Percentiles rank a stretch among this genome's conserved stretches.
Conservation (phyloP, 2,888 invertebrate species). For the Drosophila quinaria region DNA sequence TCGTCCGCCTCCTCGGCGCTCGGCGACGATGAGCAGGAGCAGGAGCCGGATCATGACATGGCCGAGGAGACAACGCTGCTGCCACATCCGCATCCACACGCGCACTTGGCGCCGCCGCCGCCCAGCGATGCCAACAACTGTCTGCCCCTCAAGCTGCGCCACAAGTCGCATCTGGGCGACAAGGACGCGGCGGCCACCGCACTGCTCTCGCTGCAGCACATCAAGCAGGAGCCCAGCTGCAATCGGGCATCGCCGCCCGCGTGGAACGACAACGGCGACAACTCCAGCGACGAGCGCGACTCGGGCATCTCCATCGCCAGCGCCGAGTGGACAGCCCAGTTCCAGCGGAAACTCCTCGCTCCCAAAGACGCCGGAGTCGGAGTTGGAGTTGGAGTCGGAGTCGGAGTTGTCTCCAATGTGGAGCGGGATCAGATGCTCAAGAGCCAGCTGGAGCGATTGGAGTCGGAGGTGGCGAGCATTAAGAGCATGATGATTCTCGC, state of each 20-base stretch:
- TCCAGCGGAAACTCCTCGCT: constrained; percentile 78
- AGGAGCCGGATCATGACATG: constrained; percentile 86
- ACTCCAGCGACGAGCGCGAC: constrained; percentile 95
- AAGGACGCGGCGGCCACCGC: constrained; percentile 95
- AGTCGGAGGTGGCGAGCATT: constrained; percentile 95
- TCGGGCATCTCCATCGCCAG: constrained; percentile 93
- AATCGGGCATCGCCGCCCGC: constrained; percentile 90
- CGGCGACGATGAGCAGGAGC: constrained; percentile 86
- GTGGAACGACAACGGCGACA: constrained; percentile 92
- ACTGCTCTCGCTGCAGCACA: constrained; percentile 92
- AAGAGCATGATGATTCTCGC: constrained; percentile 91
- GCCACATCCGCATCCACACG: constrained; percentile 33
- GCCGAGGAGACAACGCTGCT: constrained; percentile 56
- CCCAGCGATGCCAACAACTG: constrained; percentile 90
- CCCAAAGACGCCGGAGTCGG: constrained; percentile 49
- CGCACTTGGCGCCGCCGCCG: constrained; percentile 4
- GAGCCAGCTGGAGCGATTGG: constrained; percentile 94
- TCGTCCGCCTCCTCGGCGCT: constrained; percentile 84
- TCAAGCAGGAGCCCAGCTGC: constrained; percentile 94
- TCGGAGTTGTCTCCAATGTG: constrained; percentile 47
- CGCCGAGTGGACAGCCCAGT: constrained; percentile 84
- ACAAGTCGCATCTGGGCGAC: constrained; percentile 95
- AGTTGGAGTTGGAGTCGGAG: constrained; percentile 20
- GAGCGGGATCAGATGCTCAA: constrained; percentile 91
- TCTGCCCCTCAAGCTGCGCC: constrained; percentile 95